Percentiles rank a stretch among this genome's conserved stretches.
These are phyloP conservation scores for Xestobium rufovillosum DNA, from an alignment of 2,888 invertebrate genomes.

Conservation along the genomic window DNA sequence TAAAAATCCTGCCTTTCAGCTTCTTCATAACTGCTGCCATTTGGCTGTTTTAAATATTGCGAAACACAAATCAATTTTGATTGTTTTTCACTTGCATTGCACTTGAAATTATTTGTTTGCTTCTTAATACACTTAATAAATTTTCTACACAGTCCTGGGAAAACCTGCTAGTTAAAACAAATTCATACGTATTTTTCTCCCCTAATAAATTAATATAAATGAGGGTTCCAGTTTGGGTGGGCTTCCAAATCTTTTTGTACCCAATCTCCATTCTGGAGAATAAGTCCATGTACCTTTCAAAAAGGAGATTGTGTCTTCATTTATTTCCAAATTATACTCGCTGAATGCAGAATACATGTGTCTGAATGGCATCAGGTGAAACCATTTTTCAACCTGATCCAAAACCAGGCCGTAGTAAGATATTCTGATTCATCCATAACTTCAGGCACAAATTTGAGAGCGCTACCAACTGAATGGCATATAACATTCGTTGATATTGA, in stretches of 20 bases:
- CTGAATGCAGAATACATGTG: slow-evolving; percentile 11
- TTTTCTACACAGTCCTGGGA: too few relatives aligned
- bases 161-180: slow-evolving; percentile 22
- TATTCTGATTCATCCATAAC: slow-evolving; percentile 11
- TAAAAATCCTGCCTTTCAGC: slow-evolving; percentile 22
- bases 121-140: slow-evolving; percentile 19
- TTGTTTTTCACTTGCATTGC: slow-evolving; percentile 21
- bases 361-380: slow-evolving; percentile 16
- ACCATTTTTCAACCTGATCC: slow-evolving; percentile 13
- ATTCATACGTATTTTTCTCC: slow-evolving; percentile 15
- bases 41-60: slow-evolving; percentile 18
- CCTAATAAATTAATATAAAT: too few relatives aligned
- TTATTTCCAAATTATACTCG: too few relatives aligned
- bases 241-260: slow-evolving; percentile 19
- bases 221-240: too few relatives aligned
- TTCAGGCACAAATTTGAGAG: too few relatives aligned
- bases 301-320: too few relatives aligned
- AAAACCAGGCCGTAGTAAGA: slow-evolving; percentile 17
- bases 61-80: slow-evolving; percentile 22
- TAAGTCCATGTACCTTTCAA: slow-evolving; percentile 18
- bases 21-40: slow-evolving; percentile 18
- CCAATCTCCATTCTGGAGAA: slow-evolving; percentile 15
- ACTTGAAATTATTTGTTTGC: too few relatives aligned
- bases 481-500: slow-evolving; percentile 22
- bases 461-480: slow-evolving; percentile 18